Evolutionary conservation across 2,888 invertebrate genomes (phyloP).

Genomic region (Incurvaria masculella): DNA sequence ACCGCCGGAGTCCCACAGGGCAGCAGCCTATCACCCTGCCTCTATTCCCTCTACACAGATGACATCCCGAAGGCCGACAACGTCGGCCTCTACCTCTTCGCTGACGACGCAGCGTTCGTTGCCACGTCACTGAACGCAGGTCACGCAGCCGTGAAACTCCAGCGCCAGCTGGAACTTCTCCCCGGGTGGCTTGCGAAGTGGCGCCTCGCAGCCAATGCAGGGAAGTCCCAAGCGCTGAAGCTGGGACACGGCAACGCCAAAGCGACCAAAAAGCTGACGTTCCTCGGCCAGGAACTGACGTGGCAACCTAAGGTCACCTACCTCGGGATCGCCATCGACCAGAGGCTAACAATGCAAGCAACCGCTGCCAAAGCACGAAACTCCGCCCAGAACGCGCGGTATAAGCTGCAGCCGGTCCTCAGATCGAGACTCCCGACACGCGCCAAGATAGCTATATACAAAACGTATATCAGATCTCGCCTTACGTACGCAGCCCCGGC

Average conservation of each 20-base stretch:
- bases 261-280: not conserved
- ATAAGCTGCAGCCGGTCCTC: constrained; percentile 12
- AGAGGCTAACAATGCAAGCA: constrained; percentile 14
- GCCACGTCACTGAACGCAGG: constrained; percentile 12
- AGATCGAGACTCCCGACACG: constrained; percentile 13
- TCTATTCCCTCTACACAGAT: constrained; percentile 18
- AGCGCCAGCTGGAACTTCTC: constrained; percentile 15
- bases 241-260: not conserved
- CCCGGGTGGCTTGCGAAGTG: constrained; percentile 12
- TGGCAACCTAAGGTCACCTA: constrained; percentile 12
- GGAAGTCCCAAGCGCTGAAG: constrained; percentile 14
- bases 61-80: constrained; percentile 11
- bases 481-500: constrained; percentile 3
- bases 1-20: constrained; percentile 22
- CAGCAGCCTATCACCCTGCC: too few species aligned
- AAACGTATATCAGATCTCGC: constrained; percentile 8
- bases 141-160: constrained; percentile 13
- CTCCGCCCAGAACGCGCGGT: constrained; percentile 5
- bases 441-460: constrained; percentile 15
- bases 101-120: constrained; percentile 10
- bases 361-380: constrained; percentile 5
- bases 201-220: constrained; percentile 12
- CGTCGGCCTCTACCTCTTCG: constrained; percentile 14
- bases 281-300: constrained; percentile 5
- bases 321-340: constrained; percentile 16